Evolutionary conservation across 2,888 invertebrate genomes (phyloP).

Genomic region (Cryptocephalus moraei): DNA sequence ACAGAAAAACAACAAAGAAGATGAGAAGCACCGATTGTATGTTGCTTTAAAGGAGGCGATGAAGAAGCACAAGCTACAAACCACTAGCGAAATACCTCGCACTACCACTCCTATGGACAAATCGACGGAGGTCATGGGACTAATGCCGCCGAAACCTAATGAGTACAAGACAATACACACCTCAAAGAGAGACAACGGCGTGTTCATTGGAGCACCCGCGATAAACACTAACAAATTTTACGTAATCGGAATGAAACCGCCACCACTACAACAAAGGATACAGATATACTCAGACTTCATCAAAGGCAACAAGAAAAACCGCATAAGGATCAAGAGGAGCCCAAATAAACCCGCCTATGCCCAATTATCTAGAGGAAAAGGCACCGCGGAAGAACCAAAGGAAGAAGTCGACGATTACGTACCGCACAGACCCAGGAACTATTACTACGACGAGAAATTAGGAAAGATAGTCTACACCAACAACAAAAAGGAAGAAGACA

Average conservation of each 20-base stretch:
- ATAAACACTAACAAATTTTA: slow-evolving; percentile 25
- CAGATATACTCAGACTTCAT: slow-evolving; percentile 24
- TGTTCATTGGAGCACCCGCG: background rate
- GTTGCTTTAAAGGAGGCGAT: background rate
- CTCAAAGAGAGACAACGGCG: slow-evolving; percentile 11
- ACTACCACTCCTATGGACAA: slow-evolving; percentile 5
- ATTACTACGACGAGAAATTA: slow-evolving; percentile 33
- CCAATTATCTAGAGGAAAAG: slow-evolving; percentile 24
- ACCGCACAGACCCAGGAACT: slow-evolving; percentile 33
- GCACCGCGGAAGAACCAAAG: slow-evolving; percentile 12
- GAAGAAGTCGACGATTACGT: slow-evolving; percentile 32
- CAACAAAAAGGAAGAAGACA: slow-evolving; percentile 18
- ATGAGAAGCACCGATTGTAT: background rate
- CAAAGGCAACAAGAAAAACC: slow-evolving; percentile 8
- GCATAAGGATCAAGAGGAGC: slow-evolving; percentile 21
- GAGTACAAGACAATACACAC: slow-evolving; percentile 24
- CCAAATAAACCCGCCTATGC: slow-evolving; percentile 24
- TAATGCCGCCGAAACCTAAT: slow-evolving; percentile 24
- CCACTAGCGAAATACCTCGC: background rate
- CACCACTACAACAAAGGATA: slow-evolving; percentile 22
- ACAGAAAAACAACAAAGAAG: background rate
- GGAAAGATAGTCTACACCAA: slow-evolving; percentile 33
- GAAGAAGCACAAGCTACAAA: background rate
- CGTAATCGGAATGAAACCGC: slow-evolving; percentile 34
- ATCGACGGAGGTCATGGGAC: slow-evolving; percentile 17